Base-by-base conservation (phyloP, 2,797 vertebrate species). In the Hemibagrus guttatus region DNA sequence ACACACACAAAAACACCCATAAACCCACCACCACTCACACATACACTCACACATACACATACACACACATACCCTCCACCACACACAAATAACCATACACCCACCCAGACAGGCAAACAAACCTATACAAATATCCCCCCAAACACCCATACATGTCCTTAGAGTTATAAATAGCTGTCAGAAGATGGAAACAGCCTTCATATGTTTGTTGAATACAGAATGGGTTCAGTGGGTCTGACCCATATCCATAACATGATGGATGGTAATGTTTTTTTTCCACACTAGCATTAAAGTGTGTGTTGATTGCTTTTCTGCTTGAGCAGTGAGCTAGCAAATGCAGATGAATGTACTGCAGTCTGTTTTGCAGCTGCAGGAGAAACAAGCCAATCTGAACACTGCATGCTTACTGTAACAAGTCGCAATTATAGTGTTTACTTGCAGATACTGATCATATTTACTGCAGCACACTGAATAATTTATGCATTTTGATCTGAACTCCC, bases 201-300 rank as follows among this genome's bases (percentile, higher is more conserved):
- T 14, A 86, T 86, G 72, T 75, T 54, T 52, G 46, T 19, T 74
- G 80, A 75, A 66, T 75, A 19, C 28, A 64, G n/a, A 75, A 42
- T 75, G 58, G 6, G 68, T 61, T 81, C 56, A 46, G 26, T 52
- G 66, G 23, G 42, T 31, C 52, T 71, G 52, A 71, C 56, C 79
- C 16, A 56, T 39, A 63, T 86, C n/a, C 28, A 71, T 68, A 63
- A 79, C 42, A 52, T 80, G 46, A 83, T 69, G 52, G 42, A 35
- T 52, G 75, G 39, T 59, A 82, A 71, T 85, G 54, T 42, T 52
- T 82, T 63, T 63, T 82, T 76, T 61, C 54, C n/a, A 23, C 42
- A 75, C 69, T 66, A 85, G 72, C 72, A 85, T 85, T 88, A 82
- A 85, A 83, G 56, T 83, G n/a, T 76, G 23, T 78, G 75, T 88